Percentiles rank a stretch among this genome's conserved stretches.
These are phyloP conservation scores for Erebia aethiops DNA, from an alignment of 2,888 invertebrate genomes.

Conservation along the genomic window DNA sequence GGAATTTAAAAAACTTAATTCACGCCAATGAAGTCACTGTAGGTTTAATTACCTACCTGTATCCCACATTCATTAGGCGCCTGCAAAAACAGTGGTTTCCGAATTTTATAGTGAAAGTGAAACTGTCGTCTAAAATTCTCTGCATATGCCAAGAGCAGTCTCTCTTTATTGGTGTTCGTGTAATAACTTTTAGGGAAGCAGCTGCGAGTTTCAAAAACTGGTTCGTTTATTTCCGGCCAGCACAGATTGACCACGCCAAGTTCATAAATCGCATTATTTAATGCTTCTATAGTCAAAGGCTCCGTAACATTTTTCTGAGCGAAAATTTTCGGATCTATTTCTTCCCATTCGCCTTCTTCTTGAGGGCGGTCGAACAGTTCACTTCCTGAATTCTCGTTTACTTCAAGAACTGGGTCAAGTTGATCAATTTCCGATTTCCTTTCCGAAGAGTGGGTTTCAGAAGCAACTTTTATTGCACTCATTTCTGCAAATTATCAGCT, in stretches of 20 bases:
- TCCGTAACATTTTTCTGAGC: slow-evolving; percentile 60
- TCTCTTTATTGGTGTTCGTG: slow-evolving; percentile 87
- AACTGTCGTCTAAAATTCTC: slow-evolving; percentile 91
- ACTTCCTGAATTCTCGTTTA: slow-evolving; percentile 63
- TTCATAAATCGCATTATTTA: slow-evolving; percentile 84
- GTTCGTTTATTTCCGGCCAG: slow-evolving; percentile 84
- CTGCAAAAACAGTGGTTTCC: slow-evolving; percentile 87
- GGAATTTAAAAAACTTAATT: too few species aligned
- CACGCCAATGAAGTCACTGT: too few species aligned
- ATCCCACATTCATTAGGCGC: slow-evolving; percentile 90
- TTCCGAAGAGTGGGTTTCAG: slow-evolving; percentile 50
- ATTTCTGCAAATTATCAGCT: slow-evolving; percentile 36
- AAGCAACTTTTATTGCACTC: slow-evolving; percentile 46
- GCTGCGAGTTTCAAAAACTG: slow-evolving; percentile 81
- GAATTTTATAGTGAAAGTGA: slow-evolving; percentile 79
- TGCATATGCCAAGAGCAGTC: slow-evolving; percentile 86
- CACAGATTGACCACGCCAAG: slow-evolving; percentile 85
- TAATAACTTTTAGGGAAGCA: slow-evolving; percentile 86
- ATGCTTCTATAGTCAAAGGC: slow-evolving; percentile 74
- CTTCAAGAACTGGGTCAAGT: slow-evolving; percentile 68
- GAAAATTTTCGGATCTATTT: slow-evolving; percentile 69
- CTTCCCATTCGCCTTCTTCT: slow-evolving; percentile 61
- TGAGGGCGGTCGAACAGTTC: slow-evolving; percentile 61
- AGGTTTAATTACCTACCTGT: slow-evolving; percentile 85
- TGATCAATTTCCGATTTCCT: slow-evolving; percentile 56